Evolutionary conservation across 2,113 vertebrate genomes (phyloP).

Genomic region (Anarrhichthys ocellatus): DNA sequence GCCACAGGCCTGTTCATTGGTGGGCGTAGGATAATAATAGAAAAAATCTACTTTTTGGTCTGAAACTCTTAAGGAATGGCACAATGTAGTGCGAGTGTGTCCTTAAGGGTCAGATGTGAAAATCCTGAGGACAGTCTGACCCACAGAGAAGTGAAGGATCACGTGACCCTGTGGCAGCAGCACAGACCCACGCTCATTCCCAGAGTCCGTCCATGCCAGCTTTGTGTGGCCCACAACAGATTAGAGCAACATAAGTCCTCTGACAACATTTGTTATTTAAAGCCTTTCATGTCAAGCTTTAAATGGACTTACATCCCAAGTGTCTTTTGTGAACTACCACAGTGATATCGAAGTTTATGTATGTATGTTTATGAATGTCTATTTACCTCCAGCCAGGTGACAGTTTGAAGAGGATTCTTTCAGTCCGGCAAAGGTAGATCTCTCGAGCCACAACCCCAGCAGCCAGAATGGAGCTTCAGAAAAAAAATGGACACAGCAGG

Average conservation of each 20-base stretch:
- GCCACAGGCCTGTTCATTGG: conserved; percentile 2
- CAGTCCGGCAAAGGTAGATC: conserved; percentile 9
- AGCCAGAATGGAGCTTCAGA: conserved; percentile 80
- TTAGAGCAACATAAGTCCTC: conserved; percentile 58
- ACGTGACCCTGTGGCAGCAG: conserved; percentile 58
- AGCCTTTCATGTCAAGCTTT: conserved; percentile 52
- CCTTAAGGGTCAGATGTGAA: conserved; percentile 64
- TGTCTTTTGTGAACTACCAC: neutral
- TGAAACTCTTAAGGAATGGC: conserved; percentile 58
- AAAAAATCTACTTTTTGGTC: conserved; percentile 32
- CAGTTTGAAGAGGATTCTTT: conserved; percentile 13
- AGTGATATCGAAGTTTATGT: neutral
- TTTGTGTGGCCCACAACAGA: conserved; percentile 60
- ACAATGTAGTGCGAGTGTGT: conserved; percentile 26
- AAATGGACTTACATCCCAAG: neutral
- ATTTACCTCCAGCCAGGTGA: conserved; percentile 20
- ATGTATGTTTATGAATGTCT: neutral
- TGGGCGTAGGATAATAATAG: conserved; percentile 18
- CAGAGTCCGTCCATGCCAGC: conserved; percentile 49
- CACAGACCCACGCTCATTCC: conserved; percentile 53
- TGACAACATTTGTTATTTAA: conserved; percentile 62
- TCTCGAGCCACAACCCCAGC: neutral
- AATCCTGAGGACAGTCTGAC: conserved; percentile 59
- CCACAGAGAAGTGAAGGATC: conserved; percentile 49
- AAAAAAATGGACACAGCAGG: conserved; percentile 77